These are phyloP conservation scores for Palythoa heliodiscus DNA, from an alignment of 92 coral and sea anemone species.

Conservation along the genomic window DNA sequence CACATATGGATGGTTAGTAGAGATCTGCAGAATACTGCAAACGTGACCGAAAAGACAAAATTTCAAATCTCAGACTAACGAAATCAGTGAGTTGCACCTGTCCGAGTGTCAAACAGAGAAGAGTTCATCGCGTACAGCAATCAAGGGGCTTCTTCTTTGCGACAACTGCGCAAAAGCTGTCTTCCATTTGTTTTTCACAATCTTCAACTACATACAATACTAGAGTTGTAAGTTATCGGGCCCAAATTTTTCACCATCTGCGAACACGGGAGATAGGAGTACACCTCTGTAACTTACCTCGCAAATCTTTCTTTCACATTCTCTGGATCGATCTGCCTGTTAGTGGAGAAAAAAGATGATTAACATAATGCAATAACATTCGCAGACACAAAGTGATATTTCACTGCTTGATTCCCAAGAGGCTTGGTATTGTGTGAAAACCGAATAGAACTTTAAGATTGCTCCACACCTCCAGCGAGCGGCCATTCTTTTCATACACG, in stretches of 20 bases:
- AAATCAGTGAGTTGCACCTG: neutral
- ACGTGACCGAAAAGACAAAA: neutral
- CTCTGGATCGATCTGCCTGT: conserved; percentile 79
- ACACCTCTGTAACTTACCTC: conserved; percentile 58
- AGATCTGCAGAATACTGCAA: neutral
- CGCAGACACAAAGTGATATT: conserved; percentile 1
- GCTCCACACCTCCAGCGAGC: conserved; percentile 10
- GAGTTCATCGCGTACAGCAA: neutral
- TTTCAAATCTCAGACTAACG: neutral
- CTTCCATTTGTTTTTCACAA: neutral
- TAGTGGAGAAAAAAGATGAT: conserved; percentile 3
- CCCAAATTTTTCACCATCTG: neutral
- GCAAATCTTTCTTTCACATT: conserved; percentile 92
- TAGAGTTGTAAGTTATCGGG: neutral
- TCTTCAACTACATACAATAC: neutral
- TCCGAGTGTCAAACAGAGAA: neutral
- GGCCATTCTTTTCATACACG: conserved; percentile 6
- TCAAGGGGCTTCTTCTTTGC: neutral
- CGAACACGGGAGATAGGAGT: neutral
- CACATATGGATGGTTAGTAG: neutral
- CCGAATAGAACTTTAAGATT: neutral
- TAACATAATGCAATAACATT: neutral
- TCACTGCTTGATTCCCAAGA: conserved; percentile 17
- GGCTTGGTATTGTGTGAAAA: conserved; percentile 15
- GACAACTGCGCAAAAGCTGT: neutral